These are phyloP conservation scores for Cerastoderma edule DNA, from an alignment of 2,888 invertebrate genomes.

Conservation along the genomic window DNA sequence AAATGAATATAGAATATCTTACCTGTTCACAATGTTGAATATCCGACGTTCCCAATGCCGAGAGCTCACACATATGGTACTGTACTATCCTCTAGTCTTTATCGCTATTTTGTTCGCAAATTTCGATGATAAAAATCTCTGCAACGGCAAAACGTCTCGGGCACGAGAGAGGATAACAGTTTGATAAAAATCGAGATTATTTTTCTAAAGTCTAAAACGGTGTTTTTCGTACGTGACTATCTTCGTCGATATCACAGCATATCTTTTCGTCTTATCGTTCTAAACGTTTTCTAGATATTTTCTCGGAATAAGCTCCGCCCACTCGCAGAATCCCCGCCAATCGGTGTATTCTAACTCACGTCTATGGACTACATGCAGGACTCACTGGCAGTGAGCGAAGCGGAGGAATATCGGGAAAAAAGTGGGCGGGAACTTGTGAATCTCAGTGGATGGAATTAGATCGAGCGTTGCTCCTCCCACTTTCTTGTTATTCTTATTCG, in stretches of 20 bases:
- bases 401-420: neutral
- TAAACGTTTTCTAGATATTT: conserved; percentile 26
- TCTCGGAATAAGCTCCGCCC: conserved; percentile 8
- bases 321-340: neutral
- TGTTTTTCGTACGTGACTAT: conserved; percentile 12
- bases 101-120: conserved; percentile 21
- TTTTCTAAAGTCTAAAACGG: conserved; percentile 7
- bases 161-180: conserved; percentile 16
- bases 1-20: neutral
- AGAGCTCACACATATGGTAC: neutral
- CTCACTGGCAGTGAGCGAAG: too few relatives aligned
- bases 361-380: too few relatives aligned
- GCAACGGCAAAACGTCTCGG: conserved; percentile 3
- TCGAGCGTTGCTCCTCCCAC: neutral
- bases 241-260: conserved; percentile 15
- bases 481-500: neutral
- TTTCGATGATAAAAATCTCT: conserved; percentile 17
- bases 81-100: conserved; percentile 7
- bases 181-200: conserved; percentile 26
- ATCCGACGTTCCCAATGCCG: neutral
- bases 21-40: neutral
- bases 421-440: neutral
- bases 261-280: conserved; percentile 15
- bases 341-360: neutral
- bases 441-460: too few relatives aligned